A percentile compares a stretch with the other conserved stretches of the same genome.
Evolutionary conservation across 2,797 vertebrate genomes (phyloP).

Genomic region (Gymnothorax reevesii): DNA sequence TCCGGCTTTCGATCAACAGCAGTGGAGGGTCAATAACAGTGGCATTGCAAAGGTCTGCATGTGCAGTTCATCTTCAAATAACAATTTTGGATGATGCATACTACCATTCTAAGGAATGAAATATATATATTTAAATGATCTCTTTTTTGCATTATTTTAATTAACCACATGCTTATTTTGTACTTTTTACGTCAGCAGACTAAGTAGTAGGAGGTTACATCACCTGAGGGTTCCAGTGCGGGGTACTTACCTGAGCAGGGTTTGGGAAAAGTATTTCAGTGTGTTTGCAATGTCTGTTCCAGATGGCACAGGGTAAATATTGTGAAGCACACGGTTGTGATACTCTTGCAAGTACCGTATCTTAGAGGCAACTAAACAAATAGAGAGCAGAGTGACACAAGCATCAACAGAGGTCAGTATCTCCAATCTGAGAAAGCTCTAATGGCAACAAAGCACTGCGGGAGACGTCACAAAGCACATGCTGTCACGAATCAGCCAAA

Average conservation of each 20-base stretch:
- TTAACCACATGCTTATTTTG: not conserved
- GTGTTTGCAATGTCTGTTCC: conserved; percentile 99
- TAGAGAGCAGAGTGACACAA: conserved; percentile 73
- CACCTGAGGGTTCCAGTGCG: conserved; percentile 71
- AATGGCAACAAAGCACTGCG: conserved; percentile 20
- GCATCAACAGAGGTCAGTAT: conserved; percentile 59
- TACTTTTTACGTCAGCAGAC: conserved; percentile 5
- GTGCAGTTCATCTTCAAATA: not conserved
- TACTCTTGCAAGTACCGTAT: conserved; percentile 99
- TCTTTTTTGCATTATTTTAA: not conserved
- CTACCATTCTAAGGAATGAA: not conserved
- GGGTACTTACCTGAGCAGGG: conserved; percentile 97
- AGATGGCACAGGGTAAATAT: conserved; percentile 98
- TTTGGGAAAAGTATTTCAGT: conserved; percentile 99
- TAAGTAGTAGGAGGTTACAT: conserved; percentile 55
- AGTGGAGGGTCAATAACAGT: not conserved
- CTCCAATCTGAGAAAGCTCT: conserved; percentile 27
- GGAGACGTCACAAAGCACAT: conserved; percentile 28
- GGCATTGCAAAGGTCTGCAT: not conserved
- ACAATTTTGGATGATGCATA: not conserved
- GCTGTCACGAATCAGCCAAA: not conserved
- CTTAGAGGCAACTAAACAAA: conserved; percentile 98
- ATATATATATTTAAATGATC: not conserved
- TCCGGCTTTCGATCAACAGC: not conserved
- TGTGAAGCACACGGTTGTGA: conserved; percentile 98